Percentiles rank a stretch among this genome's conserved stretches.
Conservation (phyloP, 2,113 vertebrate species). For the Eulacestoma nigropectus region DNA sequence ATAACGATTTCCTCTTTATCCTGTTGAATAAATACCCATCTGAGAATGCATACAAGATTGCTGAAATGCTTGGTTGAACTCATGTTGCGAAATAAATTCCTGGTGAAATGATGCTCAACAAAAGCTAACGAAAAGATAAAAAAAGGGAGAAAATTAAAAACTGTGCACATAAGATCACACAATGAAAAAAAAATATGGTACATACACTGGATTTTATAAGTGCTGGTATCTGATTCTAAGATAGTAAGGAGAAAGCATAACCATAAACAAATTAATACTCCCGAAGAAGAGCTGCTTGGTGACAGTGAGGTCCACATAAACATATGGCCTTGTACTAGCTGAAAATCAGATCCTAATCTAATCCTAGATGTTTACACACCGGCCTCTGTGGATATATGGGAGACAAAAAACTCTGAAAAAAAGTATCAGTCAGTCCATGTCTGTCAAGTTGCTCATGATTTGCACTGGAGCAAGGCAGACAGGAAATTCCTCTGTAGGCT, state of each 20-base stretch:
- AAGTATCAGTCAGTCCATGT: not conserved
- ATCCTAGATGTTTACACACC: not conserved
- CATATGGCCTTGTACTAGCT: not conserved
- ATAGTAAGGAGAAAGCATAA: not conserved
- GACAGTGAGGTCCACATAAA: not conserved
- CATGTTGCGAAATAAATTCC: not conserved
- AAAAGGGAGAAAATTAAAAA: not conserved
- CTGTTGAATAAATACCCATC: conserved; percentile 10
- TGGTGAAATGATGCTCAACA: not conserved
- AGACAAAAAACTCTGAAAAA: not conserved
- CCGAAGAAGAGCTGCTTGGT: not conserved
- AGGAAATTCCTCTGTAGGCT: not conserved
- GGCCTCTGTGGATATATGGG: not conserved
- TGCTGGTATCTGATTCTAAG: not conserved
- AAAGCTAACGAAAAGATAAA: not conserved
- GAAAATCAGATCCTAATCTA: not conserved
- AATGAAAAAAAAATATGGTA: not conserved
- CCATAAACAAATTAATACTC: not conserved
- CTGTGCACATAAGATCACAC: not conserved
- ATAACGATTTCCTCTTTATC: conserved; percentile 19
- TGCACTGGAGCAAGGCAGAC: not conserved
- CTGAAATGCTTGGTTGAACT: not conserved
- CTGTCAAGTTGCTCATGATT: not conserved
- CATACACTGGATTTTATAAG: not conserved
- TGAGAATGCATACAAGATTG: not conserved